A percentile compares a stretch with the other conserved stretches of the same genome.
Conservation (phyloP, 2,797 vertebrate species). For the Gouania willdenowi region DNA sequence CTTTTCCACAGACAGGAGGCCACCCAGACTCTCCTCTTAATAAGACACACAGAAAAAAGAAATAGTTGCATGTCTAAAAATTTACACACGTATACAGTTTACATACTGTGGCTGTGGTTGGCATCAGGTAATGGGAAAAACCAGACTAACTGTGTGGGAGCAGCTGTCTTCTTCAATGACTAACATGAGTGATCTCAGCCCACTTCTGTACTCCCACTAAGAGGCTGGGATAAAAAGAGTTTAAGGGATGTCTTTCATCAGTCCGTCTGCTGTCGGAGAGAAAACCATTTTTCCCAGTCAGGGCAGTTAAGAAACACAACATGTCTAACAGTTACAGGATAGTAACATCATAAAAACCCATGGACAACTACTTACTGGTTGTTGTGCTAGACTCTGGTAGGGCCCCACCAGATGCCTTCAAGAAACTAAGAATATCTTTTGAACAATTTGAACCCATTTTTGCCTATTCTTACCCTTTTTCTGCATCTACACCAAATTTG, state of each 20-base stretch:
- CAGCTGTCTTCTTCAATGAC: slow-evolving; percentile 34
- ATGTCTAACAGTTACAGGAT: too few species aligned
- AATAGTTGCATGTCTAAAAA: slow-evolving; percentile 5
- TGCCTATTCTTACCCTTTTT: too few species aligned
- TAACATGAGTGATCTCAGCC: slow-evolving; percentile 52
- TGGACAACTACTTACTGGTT: too few species aligned
- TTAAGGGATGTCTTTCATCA: slow-evolving; percentile 33
- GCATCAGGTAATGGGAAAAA: slow-evolving; percentile 42
- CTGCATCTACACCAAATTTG: too few species aligned
- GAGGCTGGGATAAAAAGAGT: slow-evolving; percentile 36
- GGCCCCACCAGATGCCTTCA: too few species aligned
- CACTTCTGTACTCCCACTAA: slow-evolving; percentile 11
- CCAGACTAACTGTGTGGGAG: slow-evolving; percentile 45
- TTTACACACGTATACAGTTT: slow-evolving; percentile 18
- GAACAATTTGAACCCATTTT: too few species aligned
- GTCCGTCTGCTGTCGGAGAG: slow-evolving; percentile 18
- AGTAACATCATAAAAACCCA: too few species aligned
- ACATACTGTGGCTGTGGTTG: slow-evolving; percentile 29
- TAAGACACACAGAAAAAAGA: too few species aligned
- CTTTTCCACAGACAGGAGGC: slow-evolving; percentile 14
- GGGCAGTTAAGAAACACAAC: slow-evolving; percentile 30
- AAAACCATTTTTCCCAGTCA: slow-evolving; percentile 13
- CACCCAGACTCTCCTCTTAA: slow-evolving; percentile 18
- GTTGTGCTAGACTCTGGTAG: too few species aligned
- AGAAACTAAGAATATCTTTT: too few species aligned